phyloP scores from a whole-genome alignment of 2,888 invertebrate species.

The Parelbella ahira region DNA sequence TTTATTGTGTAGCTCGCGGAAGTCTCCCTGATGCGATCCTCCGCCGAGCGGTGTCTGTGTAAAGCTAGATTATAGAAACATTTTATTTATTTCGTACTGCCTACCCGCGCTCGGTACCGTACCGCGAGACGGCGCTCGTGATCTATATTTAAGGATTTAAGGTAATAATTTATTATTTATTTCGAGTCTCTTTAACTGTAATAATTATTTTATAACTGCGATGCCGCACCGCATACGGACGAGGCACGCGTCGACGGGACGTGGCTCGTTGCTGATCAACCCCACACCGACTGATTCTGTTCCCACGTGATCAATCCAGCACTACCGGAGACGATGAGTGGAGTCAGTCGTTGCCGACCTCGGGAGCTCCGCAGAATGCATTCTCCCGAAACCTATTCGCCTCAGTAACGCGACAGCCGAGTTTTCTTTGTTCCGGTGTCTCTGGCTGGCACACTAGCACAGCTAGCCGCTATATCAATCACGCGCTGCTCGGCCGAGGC shows the following conservation, averaged over 20 bases:
- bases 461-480: slow-evolving; percentile 51
- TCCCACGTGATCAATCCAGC: slow-evolving; percentile 28
- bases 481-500: slow-evolving; percentile 51
- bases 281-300: slow-evolving; percentile 47
- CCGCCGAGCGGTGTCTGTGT: slow-evolving; percentile 80
- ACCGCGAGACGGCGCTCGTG: slow-evolving; percentile 80
- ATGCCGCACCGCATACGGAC: slow-evolving; percentile 75
- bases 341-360: slow-evolving; percentile 49
- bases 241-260: slow-evolving; percentile 72
- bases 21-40: slow-evolving; percentile 77
- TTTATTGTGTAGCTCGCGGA: slow-evolving; percentile 79
- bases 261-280: slow-evolving; percentile 50
- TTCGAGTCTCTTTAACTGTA: slow-evolving; percentile 79
- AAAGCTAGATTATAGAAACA: slow-evolving; percentile 78
- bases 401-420: not conserved
- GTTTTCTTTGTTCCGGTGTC: slow-evolving; percentile 14
- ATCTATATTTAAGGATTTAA: slow-evolving; percentile 80
- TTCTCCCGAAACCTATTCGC: slow-evolving; percentile 21
- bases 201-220: slow-evolving; percentile 71
- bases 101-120: slow-evolving; percentile 77
- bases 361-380: slow-evolving; percentile 50
- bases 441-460: slow-evolving; percentile 37
- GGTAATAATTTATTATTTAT: slow-evolving; percentile 81
- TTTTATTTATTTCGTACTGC: slow-evolving; percentile 79
- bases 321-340: slow-evolving; percentile 34